These are phyloP conservation scores for Hemichromis elongatus DNA, from an alignment of 2,113 vertebrate genomes.

Conservation along the genomic window DNA sequence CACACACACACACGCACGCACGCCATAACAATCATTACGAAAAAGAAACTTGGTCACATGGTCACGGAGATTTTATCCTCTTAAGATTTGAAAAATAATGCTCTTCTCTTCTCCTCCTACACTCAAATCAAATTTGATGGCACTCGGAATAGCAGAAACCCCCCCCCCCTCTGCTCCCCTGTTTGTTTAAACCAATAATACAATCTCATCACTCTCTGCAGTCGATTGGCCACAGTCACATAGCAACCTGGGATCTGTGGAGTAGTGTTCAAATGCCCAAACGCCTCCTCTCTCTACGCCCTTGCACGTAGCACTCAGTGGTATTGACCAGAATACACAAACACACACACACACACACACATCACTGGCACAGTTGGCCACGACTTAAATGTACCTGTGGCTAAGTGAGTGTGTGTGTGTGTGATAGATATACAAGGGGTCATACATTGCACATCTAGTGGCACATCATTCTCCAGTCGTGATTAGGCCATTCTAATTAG, in stretches of 20 bases:
- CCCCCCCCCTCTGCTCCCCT: too few relatives aligned
- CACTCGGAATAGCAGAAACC: slow-evolving; percentile 43
- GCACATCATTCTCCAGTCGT: slow-evolving; percentile 33
- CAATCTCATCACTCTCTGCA: not conserved
- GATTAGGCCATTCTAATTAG: slow-evolving; percentile 7
- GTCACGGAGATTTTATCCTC: not conserved
- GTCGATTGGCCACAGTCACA: not conserved
- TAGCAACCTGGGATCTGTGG: slow-evolving; percentile 36
- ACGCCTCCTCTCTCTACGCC: not conserved
- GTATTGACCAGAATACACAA: slow-evolving; percentile 34
- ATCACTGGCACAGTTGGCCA: not conserved
- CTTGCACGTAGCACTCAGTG: slow-evolving; percentile 28
- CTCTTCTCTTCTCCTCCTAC: not conserved
- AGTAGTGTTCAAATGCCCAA: slow-evolving; percentile 42
- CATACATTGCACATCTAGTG: slow-evolving; percentile 58
- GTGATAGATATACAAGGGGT: slow-evolving; percentile 1
- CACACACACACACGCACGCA: not conserved
- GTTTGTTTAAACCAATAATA: slow-evolving; percentile 14
- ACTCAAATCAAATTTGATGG: slow-evolving; percentile 31
- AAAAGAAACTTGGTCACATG: slow-evolving; percentile 40
- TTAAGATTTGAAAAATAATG: not conserved
- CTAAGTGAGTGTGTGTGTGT: not conserved
- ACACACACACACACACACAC: slow-evolving; percentile 38
- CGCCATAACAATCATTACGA: not conserved
- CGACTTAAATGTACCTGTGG: not conserved